A percentile compares a stretch with the other conserved stretches of the same genome.
Conservation (phyloP, 2,113 vertebrate species). For the Urocolius indicus region DNA sequence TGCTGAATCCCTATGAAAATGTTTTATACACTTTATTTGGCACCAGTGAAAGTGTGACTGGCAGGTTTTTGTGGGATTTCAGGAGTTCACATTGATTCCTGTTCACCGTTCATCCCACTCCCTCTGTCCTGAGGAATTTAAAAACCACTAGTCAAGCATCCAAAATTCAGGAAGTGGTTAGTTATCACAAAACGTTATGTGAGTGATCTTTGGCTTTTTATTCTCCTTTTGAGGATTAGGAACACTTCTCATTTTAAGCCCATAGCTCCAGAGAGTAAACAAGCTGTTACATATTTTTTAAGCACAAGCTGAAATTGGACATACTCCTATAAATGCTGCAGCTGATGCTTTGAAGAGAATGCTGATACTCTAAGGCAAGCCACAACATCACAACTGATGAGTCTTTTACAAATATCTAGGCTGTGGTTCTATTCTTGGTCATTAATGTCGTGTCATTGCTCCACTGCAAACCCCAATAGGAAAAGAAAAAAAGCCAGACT, state of each 20-base stretch:
- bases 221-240: neutral
- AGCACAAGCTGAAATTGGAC: neutral
- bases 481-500: neutral
- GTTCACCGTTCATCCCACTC: neutral
- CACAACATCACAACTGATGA: neutral
- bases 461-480: neutral
- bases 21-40: constrained; percentile 9
- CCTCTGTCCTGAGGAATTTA: neutral
- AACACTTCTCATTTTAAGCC: neutral
- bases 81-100: neutral
- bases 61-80: neutral
- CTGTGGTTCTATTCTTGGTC: neutral
- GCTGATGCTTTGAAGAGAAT: neutral
- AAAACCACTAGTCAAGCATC: neutral
- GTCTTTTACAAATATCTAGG: neutral
- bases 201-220: neutral
- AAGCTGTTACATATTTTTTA: neutral
- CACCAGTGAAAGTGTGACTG: neutral
- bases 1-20: neutral
- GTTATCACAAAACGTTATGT: neutral
- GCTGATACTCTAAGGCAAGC: neutral
- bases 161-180: neutral
- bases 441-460: neutral
- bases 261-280: neutral
- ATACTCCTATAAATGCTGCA: neutral